Evolutionary conservation across 2,113 vertebrate species (phyloP), one percentile per base, ranked within the genome.

Genomic region (Poicephalus meyeri): DNA sequence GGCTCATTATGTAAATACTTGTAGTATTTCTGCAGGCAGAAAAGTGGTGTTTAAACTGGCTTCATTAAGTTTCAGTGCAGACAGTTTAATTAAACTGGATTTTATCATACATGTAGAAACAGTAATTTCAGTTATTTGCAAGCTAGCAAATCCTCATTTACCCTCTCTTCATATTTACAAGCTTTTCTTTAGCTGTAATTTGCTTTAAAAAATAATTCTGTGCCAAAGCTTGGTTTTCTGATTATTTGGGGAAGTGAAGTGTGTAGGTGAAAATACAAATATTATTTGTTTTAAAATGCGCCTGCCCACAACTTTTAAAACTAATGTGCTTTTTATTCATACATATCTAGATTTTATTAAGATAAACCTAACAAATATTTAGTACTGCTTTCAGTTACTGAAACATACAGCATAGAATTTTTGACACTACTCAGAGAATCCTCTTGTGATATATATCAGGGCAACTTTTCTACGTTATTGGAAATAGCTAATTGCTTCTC

Each of bases 31-130:
- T 15, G 31, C 52, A 89, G n/a, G 76, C 50, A 50, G 78, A 85
- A 85, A 24, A 56, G 16, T 50, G 12, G 35, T 56, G 50, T 52
- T 88, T 91, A 80, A 89, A 86, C 35, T 89, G 53, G 63, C 71
- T 93, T 87, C 66, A 52, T 89, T 80, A 89, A 80, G 37, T 83
- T 95, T 68, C 88, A 66, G 41, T 86, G 66, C 49, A 91, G 88
- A 89, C 61, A 93, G 60, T 84, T 91, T 93, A 41, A 88, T 91
- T 87, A 61, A 76, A 63, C 41, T 65, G 49, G 41, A 80, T 63
- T 92, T 93, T 72, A 89, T 85, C 83, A 84, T 52, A 85, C 39
- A 61, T 56, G 53, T 72, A 74, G 84, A 80, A 89, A 44, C 29
- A 71, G 53, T 79, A 11, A 89, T 95, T 92, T 91, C 65, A 65